phyloP scores from a whole-genome alignment of 2,888 invertebrate species.

The Limnephilus rhombicus region DNA sequence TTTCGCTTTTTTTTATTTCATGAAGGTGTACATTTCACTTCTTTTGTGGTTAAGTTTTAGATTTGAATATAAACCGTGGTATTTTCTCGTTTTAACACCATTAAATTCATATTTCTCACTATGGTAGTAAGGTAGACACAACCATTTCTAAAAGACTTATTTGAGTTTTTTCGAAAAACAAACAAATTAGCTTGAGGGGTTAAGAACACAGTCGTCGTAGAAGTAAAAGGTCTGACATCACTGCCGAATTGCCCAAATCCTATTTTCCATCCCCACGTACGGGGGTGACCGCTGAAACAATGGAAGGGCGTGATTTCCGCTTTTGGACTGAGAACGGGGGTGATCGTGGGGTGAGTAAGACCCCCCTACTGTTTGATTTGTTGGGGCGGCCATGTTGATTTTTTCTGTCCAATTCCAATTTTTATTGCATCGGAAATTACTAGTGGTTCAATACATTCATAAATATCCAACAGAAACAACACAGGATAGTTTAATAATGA shows the following conservation, averaged over 20 bases:
- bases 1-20: no score
- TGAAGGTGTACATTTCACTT: no score
- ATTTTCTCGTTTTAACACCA: no score
- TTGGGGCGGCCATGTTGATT: conserved; percentile 52
- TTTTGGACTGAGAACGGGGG: background rate
- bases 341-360: background rate
- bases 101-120: no score
- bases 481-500: background rate
- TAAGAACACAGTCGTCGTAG: background rate
- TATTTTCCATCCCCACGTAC: background rate
- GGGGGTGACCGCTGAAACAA: conserved; percentile 56
- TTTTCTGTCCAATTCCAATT: conserved; percentile 26
- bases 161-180: no score
- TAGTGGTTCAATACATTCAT: background rate
- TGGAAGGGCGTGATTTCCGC: conserved; percentile 57
- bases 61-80: no score
- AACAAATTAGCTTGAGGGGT: background rate
- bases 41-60: no score
- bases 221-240: background rate
- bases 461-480: background rate
- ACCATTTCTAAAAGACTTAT: no score
- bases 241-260: background rate
- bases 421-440: conserved; percentile 18
- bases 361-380: conserved; percentile 40
- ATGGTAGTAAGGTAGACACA: no score